These are phyloP conservation scores for Aurelia coerulea DNA, from an alignment of 30 jellyfish, hydroid and myxozoan species.

Conservation along the genomic window DNA sequence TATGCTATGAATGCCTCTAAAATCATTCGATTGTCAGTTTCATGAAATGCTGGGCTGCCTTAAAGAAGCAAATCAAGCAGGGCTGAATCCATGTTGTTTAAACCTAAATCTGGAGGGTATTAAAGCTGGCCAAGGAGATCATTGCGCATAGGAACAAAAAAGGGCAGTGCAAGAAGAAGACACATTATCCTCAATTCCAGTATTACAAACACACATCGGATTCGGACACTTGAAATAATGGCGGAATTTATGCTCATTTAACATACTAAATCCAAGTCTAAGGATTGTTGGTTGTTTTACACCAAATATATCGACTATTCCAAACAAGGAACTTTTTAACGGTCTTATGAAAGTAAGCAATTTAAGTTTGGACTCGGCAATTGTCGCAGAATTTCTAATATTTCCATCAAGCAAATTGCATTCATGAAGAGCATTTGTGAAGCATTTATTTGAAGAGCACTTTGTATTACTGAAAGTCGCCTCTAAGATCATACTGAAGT, in stretches of 20 bases:
- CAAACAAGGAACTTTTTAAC: neutral
- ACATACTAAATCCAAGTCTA: neutral
- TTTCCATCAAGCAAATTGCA: too few species aligned
- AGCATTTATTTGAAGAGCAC: neutral
- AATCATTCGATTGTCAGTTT: constrained; percentile 12
- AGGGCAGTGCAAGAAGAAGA: too few species aligned
- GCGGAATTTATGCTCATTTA: neutral
- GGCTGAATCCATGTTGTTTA: neutral
- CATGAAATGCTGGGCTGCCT: neutral
- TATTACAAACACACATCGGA: neutral
- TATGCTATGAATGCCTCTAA: constrained; percentile 11
- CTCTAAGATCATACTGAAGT: neutral
- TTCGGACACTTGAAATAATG: neutral
- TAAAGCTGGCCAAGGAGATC: too few species aligned
- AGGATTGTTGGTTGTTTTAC: neutral
- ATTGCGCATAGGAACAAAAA: too few species aligned
- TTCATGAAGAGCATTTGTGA: too few species aligned
- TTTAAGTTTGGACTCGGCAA: too few species aligned
- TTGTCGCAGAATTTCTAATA: too few species aligned
- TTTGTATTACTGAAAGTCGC: neutral
- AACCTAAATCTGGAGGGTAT: too few species aligned
- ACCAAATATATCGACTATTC: neutral
- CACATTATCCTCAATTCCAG: neutral
- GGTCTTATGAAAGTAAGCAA: too few species aligned
- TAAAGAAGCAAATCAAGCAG: neutral